Evolutionary conservation across 2,888 invertebrate species (phyloP).

Genomic region (Ophion ellenae): DNA sequence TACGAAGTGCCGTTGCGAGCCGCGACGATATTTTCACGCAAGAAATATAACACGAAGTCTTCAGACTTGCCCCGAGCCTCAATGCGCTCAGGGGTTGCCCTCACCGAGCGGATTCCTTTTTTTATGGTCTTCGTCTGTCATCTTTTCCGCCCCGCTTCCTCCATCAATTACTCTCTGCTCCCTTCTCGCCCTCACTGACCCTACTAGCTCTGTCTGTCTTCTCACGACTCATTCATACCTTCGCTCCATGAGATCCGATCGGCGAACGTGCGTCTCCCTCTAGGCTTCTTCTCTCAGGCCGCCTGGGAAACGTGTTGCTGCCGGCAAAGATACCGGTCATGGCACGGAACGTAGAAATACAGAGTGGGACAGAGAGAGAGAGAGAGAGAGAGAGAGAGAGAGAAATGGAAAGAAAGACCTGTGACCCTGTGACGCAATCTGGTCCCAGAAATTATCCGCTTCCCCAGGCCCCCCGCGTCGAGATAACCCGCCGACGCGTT

Average conservation of each 20-base stretch:
- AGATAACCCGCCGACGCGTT: slow-evolving; percentile 40
- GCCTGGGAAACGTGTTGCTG: slow-evolving; percentile 52
- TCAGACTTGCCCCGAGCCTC: too few relatives aligned
- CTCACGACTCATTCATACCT: slow-evolving; percentile 81
- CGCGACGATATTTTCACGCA: slow-evolving; percentile 16
- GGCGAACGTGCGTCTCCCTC: slow-evolving; percentile 59
- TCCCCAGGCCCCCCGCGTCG: slow-evolving; percentile 36
- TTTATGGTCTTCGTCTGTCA: slow-evolving; percentile 33
- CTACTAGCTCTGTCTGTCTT: slow-evolving; percentile 67
- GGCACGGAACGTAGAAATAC: not conserved
- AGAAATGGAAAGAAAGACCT: slow-evolving; percentile 12
- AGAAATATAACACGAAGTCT: slow-evolving; percentile 5
- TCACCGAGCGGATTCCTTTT: slow-evolving; percentile 69
- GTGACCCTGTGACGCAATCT: slow-evolving; percentile 36
- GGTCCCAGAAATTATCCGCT: slow-evolving; percentile 27
- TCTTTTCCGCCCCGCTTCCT: slow-evolving; percentile 12
- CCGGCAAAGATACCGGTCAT: slow-evolving; percentile 46
- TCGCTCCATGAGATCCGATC: slow-evolving; percentile 78
- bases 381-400: slow-evolving; percentile 14
- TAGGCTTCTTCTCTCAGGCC: slow-evolving; percentile 11
- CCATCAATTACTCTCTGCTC: slow-evolving; percentile 10
- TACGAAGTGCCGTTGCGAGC: slow-evolving; percentile 7
- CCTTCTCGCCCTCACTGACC: slow-evolving; percentile 29
- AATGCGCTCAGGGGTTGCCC: slow-evolving; percentile 34
- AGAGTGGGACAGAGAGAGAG: not conserved